Base-by-base conservation (phyloP, 1,140 invertebrate genomes). In the Pseudomyrmex gracilis region DNA sequence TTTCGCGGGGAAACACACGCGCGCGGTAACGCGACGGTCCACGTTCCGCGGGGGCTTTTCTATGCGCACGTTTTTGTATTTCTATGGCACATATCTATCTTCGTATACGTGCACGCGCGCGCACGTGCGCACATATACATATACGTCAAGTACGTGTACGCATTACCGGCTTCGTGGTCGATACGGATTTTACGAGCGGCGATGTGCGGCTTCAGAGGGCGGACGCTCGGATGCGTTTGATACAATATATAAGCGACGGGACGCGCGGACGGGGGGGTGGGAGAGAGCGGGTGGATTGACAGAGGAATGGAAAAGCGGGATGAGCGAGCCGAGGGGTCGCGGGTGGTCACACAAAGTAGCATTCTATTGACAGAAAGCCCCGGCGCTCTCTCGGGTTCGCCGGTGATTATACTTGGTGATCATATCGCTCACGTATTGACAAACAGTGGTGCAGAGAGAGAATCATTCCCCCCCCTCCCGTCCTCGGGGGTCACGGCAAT, bases 361-460 rank as follows among this genome's bases (percentile, higher is more conserved):
- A 90, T 90, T 93, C 91, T 93, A 93, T 93, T 93, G 91, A 92
- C 91, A 90, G 89, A 92, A 73, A 88, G 87, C 87, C 80, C 87
- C 55, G 85, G 83, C 87, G 82, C 85, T 85, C 71, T 85, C 71
- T 84, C 68, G 84, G 84, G 67, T 87, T 73, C 77, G 85, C 63
- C 85, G 84, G 90, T 93, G 92, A 94, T 93, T 93, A 93, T 93
- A 93, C 92, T 90, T 91, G 90, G 90, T 91, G 92, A 93, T 94
- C 90, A 92, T 93, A 92, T 92, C 91, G 90, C 87, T 92, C 88
- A 90, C 87, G 91, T 92, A 93, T 94, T 92, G 93, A 93, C 92
- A 93, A 94, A 93, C 90, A 90, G 89, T 82, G 89, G 85, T 67
- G 83, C 85, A 78, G 22, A 66, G 58, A 84, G 73, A 70, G 86